Conservation (phyloP, 2,113 vertebrate species). For the Seriola rivoliana region DNA sequence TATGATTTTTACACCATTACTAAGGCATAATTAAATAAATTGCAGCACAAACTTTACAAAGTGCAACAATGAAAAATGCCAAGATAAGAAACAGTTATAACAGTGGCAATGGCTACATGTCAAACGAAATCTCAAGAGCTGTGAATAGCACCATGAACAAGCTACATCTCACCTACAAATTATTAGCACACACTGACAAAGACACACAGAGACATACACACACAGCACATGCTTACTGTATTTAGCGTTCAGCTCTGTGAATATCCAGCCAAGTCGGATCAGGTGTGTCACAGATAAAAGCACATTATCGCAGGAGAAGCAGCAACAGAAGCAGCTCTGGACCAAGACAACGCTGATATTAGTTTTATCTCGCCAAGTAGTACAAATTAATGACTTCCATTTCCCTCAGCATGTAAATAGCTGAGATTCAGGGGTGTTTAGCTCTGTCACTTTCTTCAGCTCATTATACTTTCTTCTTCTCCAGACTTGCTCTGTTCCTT, state of each 20-base stretch:
- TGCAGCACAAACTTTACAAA: constrained; percentile 40
- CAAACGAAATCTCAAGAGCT: constrained; percentile 26
- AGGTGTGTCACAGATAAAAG: constrained; percentile 59
- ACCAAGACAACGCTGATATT: constrained; percentile 35
- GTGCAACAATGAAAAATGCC: constrained; percentile 22
- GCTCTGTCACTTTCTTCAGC: constrained; percentile 39
- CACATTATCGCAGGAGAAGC: constrained; percentile 55
- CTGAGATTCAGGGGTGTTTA: constrained; percentile 32
- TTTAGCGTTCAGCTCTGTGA: constrained; percentile 58
- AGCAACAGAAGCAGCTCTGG: constrained; percentile 37
- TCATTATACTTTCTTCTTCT: constrained; percentile 57
- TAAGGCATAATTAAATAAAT: constrained; percentile 28
- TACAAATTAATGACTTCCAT: constrained; percentile 61
- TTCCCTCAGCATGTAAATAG: constrained; percentile 50
- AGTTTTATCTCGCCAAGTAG: constrained; percentile 54
- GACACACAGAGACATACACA: constrained; percentile 39
- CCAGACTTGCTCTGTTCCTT: constrained; percentile 27
- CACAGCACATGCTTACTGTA: constrained; percentile 74
- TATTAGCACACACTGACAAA: constrained; percentile 49
- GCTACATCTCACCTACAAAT: constrained; percentile 36
- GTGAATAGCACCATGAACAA: constrained; percentile 18
- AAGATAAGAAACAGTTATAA: constrained; percentile 29
- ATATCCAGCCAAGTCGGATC: constrained; percentile 64
- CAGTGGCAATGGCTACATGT: not conserved
- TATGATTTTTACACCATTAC: not conserved